A percentile compares a stretch with the other conserved stretches of the same genome.
These are phyloP conservation scores for Octonoba sinensis DNA, from an alignment of 2,888 invertebrate genomes.

Conservation along the genomic window DNA sequence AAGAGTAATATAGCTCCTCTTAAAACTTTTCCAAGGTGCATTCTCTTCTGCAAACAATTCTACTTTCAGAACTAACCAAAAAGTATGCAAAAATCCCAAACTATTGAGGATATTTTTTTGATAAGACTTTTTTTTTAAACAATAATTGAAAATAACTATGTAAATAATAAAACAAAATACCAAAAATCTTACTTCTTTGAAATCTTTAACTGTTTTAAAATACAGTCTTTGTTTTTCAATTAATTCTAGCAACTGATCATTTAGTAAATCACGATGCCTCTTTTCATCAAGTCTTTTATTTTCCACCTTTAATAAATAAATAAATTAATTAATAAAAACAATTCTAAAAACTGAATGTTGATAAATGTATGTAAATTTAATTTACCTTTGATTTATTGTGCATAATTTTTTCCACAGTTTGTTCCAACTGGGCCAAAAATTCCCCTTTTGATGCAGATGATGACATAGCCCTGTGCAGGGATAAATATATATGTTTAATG, in stretches of 20 bases:
- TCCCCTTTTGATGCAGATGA: constrained; percentile 85
- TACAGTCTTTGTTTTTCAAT: constrained; percentile 82
- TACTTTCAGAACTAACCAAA: too few species aligned
- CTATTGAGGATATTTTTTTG: too few species aligned
- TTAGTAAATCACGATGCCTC: constrained; percentile 78
- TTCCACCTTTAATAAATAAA: constrained; percentile 72
- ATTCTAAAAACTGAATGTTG: too few species aligned
- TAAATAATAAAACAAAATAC: too few species aligned
- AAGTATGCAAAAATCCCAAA: too few species aligned
- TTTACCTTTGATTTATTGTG: constrained; percentile 84
- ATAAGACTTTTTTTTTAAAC: too few species aligned
- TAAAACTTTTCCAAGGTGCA: too few species aligned
- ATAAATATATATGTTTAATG: constrained; percentile 10
- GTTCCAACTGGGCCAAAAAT: constrained; percentile 90
- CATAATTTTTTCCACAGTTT: constrained; percentile 89
- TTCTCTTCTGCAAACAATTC: too few species aligned
- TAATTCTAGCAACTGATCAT: constrained; percentile 73
- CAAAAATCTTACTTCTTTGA: constrained; percentile 75
- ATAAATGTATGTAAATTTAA: neutral
- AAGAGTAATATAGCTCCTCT: too few species aligned
- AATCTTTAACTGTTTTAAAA: constrained; percentile 81
- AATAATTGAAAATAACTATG: too few species aligned
- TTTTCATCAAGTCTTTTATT: constrained; percentile 78
- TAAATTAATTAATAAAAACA: neutral
- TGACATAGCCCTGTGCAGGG: constrained; percentile 82